Evolutionary conservation across 2,888 invertebrate genomes (phyloP), one percentile per base, ranked within the genome.

Genomic region (Amorpha juglandis): DNA sequence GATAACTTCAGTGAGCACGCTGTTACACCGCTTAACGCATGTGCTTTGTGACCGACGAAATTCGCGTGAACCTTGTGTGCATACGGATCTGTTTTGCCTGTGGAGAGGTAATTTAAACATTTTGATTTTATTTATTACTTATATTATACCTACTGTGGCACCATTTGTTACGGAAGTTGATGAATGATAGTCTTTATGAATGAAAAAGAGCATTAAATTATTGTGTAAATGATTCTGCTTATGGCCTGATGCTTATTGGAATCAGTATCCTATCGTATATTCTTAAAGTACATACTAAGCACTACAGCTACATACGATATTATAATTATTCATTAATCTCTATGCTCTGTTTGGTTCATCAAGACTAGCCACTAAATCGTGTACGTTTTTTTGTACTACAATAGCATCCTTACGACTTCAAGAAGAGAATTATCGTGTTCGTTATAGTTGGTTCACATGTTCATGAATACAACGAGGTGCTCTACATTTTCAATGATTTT

Each of bases 1-100:
- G 87, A 86, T 87, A 81, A 85, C 77, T 84, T 81, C 85, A 89
- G 88, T 90, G 80, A 88, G 86, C 79, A 74, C 80, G 75, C 79
- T 77, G 82, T 78, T 75, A 78, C 79, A 78, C 73, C 70, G 69
- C 80, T 77, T 75, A 74, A 69, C 80, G 83, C 83, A 77, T 83
- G 89, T 77, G 80, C 21, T 14, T 65, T 47, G 47, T 47, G 63
- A 48, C 16, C 45, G 19, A 45, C 38, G 19, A 58, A 16, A 38
- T 33, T 58, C 58, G 42, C 27, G 63, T 63, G 63, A 27, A 48
- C 33, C 21, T 45, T 63, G 45, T 63, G 38, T 62, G 62, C 42
- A 27, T 47, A 63, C 48, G 63, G 63, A 63, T 63, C 48, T 47
- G 48, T 47, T 33, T 21, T 16, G 63, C 9, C 11, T 63, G n/a